phyloP scores from a whole-genome alignment of 2,888 invertebrate species.

The Pseudoips prasinana region DNA sequence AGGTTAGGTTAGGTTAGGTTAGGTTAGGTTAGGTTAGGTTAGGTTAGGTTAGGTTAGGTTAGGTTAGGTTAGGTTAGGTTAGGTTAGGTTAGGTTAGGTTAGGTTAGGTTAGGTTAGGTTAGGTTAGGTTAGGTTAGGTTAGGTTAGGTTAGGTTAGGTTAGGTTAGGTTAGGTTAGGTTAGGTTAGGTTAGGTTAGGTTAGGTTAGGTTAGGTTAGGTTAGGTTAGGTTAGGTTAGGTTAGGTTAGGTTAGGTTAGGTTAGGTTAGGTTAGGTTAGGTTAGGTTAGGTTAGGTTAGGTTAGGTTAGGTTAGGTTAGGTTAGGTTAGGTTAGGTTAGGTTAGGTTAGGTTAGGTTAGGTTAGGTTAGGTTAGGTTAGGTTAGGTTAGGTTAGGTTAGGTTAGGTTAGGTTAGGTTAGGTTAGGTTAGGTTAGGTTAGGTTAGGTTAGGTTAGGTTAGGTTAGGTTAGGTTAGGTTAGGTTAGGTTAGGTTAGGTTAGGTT shows the following conservation, averaged over 20 bases:
- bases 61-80: constrained; percentile 16
- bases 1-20: constrained; percentile 15
- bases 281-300: constrained; percentile 9
- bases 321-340: constrained; percentile 9
- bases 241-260: constrained; percentile 7
- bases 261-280: constrained; percentile 7
- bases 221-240: constrained; percentile 6
- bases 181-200: constrained; percentile 5
- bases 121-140: constrained; percentile 14
- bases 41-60: constrained; percentile 15
- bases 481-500: constrained; percentile 9
- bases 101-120: constrained; percentile 13
- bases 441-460: constrained; percentile 9
- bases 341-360: constrained; percentile 8
- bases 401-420: constrained; percentile 9
- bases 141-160: constrained; percentile 13
- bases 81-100: constrained; percentile 15
- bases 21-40: constrained; percentile 5
- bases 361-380: constrained; percentile 5
- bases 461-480: constrained; percentile 9
- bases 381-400: constrained; percentile 8
- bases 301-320: constrained; percentile 10
- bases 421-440: constrained; percentile 8
- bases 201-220: constrained; percentile 7
- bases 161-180: constrained; percentile 13